Evolutionary conservation across 2,113 vertebrate species (phyloP), one percentile per base, ranked within the genome.

Genomic region (Gasterosteus nipponicus): DNA sequence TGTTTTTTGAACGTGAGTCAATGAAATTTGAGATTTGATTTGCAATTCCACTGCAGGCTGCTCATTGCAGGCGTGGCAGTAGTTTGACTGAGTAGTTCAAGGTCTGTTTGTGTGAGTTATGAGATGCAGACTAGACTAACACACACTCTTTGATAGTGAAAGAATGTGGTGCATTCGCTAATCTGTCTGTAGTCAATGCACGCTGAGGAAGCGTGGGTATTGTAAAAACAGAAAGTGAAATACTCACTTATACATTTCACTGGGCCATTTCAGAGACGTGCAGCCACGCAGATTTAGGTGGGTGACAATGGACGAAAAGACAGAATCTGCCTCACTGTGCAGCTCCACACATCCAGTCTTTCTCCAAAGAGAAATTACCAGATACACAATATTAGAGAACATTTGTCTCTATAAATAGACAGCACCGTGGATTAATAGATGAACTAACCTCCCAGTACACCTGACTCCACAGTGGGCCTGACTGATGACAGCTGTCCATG

Each of bases 241-340:
- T 51, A 91, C 91, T 89, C 70, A 94, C 92, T 85, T 80, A 93
- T 85, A 63, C 69, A 89, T 67, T 76, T 86, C 19, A 94, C 87
- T 88, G n/a, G 54, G 5, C 86, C 84, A 81, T 11, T 79, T 81
- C 19, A 93, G 65, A 16, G 76, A 69, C 0, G 58, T 74, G 78
- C 92, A 94, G 63, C 87, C 77, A 1, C 89, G 86, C 76, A 94
- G 63, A 77, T 92, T 94, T 10, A 94, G 84, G 47, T 89, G 84
- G 60, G 81, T 83, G 51, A 93, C 87, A 89, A 91, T 0, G 86
- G 80, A 0, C 83, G 82, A n/a, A n/a, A n/a, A n/a, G 62, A 83
- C 67, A 94, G 84, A 66, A 92, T 77, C 74, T 84, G 72, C 73
- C 75, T 86, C 72, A 87, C 69, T 9, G 22, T 80, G 8, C 46